phyloP scores from a whole-genome alignment of 2,888 invertebrate genomes.

The Ferdinandea cuprea region DNA sequence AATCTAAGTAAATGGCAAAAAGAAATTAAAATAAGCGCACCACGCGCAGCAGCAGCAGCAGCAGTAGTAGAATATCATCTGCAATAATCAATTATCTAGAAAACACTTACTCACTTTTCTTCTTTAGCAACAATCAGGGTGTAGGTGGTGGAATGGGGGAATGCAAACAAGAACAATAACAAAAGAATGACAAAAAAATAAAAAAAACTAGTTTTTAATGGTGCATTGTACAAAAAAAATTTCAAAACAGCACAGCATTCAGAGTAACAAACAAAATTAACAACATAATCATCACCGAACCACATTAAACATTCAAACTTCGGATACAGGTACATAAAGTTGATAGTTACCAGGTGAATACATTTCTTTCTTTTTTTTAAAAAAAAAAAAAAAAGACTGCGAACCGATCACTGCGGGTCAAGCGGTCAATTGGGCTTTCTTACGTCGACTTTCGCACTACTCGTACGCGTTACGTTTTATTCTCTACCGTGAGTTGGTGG shows the following conservation, averaged over 20 bases:
- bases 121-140: conserved; percentile 53
- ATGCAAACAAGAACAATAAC: conserved; percentile 57
- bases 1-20: conserved; percentile 22
- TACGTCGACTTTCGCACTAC: conserved; percentile 26
- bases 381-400: conserved; percentile 6
- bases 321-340: conserved; percentile 19
- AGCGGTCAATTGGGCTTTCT: conserved; percentile 55
- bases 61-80: conserved; percentile 28
- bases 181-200: conserved; percentile 23
- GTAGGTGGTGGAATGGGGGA: conserved; percentile 7
- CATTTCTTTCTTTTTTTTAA: conserved; percentile 53
- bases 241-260: conserved; percentile 63
- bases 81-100: conserved; percentile 16
- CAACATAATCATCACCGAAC: conserved; percentile 62
- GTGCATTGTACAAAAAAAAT: conserved; percentile 50
- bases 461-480: conserved; percentile 8
- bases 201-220: conserved; percentile 30
- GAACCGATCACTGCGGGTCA: conserved; percentile 37
- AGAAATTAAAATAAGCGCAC: conserved; percentile 35
- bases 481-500: conserved; percentile 12
- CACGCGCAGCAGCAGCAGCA: conserved; percentile 8
- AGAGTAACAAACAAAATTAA: conserved; percentile 39
- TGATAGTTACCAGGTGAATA: conserved; percentile 74
- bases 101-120: conserved; percentile 47
- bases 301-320: conserved; percentile 66